These are phyloP conservation scores for Scrobipalpa atriplicella DNA, from an alignment of 2,888 invertebrate genomes.

Conservation along the genomic window DNA sequence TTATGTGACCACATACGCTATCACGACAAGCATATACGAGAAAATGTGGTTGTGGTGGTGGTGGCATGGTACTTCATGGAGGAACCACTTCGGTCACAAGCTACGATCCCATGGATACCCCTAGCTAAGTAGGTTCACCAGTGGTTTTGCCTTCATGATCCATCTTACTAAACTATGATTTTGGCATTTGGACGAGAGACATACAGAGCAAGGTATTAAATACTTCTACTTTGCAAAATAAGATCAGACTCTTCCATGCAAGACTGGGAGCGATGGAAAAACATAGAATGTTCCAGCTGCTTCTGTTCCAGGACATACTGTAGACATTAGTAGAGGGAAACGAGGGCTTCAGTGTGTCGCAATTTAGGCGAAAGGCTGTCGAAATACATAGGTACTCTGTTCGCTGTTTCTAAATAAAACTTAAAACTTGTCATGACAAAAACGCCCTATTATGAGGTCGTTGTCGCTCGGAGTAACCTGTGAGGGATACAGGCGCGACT, in stretches of 20 bases:
- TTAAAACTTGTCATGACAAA: not conserved
- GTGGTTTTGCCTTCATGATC: not conserved
- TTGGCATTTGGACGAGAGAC: too few species aligned
- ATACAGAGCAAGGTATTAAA: too few species aligned
- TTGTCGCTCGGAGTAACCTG: not conserved
- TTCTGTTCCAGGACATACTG: too few species aligned
- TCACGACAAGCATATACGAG: not conserved
- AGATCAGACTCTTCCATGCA: too few species aligned
- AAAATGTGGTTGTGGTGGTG: not conserved
- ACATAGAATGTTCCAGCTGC: too few species aligned
- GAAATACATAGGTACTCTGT: too few species aligned
- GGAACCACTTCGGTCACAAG: not conserved
- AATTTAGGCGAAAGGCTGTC: too few species aligned
- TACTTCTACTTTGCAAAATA: too few species aligned
- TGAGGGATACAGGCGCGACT: not conserved
- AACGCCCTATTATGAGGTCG: not conserved
- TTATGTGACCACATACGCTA: conserved; percentile 5
- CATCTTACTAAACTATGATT: not conserved
- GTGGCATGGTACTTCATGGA: not conserved
- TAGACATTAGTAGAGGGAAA: too few species aligned
- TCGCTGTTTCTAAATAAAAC: too few species aligned
- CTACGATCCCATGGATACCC: not conserved
- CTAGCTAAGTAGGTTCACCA: not conserved
- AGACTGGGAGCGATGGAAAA: too few species aligned
- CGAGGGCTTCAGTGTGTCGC: too few species aligned